Percentiles rank a stretch among this genome's conserved stretches.
These are phyloP conservation scores for Drosophila dives DNA, from an alignment of 2,888 invertebrate genomes.

Conservation along the genomic window DNA sequence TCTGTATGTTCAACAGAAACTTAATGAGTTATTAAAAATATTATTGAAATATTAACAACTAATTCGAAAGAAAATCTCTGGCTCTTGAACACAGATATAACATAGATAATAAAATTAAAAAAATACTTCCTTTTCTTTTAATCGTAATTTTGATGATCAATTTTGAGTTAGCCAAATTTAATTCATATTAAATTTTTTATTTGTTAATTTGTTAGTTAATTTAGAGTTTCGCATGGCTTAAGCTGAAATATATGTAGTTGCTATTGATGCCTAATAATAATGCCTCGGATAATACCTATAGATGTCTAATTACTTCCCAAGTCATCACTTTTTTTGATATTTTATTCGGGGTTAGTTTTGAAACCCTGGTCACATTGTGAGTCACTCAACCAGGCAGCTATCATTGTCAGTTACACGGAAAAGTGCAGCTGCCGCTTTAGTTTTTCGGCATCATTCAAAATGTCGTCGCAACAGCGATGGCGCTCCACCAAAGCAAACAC, in stretches of 20 bases:
- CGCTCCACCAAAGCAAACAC: constrained; percentile 47
- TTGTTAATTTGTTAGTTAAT: too few relatives aligned
- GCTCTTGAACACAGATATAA: neutral
- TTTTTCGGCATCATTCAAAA: constrained; percentile 33
- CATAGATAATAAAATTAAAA: neutral
- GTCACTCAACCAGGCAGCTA: constrained; percentile 64
- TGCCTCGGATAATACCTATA: too few relatives aligned
- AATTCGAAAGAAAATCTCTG: neutral
- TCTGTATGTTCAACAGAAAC: neutral
- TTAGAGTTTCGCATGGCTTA: too few relatives aligned
- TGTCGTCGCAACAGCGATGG: constrained; percentile 44
- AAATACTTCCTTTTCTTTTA: neutral
- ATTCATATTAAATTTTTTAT: too few relatives aligned
- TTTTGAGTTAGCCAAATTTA: too few relatives aligned
- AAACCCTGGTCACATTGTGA: constrained; percentile 61
- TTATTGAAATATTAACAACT: neutral
- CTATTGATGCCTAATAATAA: too few relatives aligned
- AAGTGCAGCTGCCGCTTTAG: constrained; percentile 69
- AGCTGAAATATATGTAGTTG: too few relatives aligned
- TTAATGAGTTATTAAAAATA: neutral
- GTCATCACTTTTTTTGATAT: neutral
- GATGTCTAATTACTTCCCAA: neutral
- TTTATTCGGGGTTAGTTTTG: neutral
- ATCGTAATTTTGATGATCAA: neutral
- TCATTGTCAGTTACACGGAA: constrained; percentile 72